Evolutionary conservation across 2,797 vertebrate species (phyloP).

Genomic region (Macropodus opercularis): DNA sequence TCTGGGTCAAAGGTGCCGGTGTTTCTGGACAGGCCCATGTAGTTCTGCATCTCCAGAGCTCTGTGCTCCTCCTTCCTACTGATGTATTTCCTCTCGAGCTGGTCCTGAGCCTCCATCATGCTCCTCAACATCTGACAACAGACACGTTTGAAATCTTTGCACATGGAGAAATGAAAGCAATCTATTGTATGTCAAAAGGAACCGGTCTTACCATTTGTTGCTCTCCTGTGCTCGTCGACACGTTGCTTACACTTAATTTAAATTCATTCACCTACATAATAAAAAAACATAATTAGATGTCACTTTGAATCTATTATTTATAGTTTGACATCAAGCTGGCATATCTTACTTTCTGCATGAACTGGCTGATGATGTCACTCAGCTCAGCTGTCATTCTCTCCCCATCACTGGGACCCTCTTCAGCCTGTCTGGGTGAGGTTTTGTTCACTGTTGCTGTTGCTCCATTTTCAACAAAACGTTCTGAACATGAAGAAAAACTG

Average conservation of each 20-base stretch:
- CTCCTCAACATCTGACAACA: slow-evolving; percentile 83
- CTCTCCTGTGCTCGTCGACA: slow-evolving; percentile 75
- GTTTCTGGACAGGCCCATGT: slow-evolving; percentile 76
- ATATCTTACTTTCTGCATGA: slow-evolving; percentile 82
- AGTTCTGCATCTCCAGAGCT: slow-evolving; percentile 84
- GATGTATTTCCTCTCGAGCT: slow-evolving; percentile 88
- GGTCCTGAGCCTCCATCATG: slow-evolving; percentile 85
- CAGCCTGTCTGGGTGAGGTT: slow-evolving; percentile 8
- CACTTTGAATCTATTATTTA: not conserved
- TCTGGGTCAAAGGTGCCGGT: slow-evolving; percentile 85
- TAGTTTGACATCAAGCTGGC: not conserved
- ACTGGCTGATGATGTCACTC: slow-evolving; percentile 83
- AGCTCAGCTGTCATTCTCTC: slow-evolving; percentile 86
- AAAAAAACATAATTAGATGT: slow-evolving; percentile 3
- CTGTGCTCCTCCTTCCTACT: slow-evolving; percentile 85
- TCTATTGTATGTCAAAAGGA: too few species aligned
- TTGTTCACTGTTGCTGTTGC: not conserved
- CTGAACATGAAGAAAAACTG: slow-evolving; percentile 34
- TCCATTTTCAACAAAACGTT: slow-evolving; percentile 28
- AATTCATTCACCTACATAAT: slow-evolving; percentile 87
- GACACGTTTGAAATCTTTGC: not conserved
- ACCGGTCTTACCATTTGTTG: slow-evolving; percentile 81
- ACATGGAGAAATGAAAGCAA: not conserved
- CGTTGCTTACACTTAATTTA: slow-evolving; percentile 73
- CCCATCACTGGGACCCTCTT: slow-evolving; percentile 78